Conservation (phyloP, 2,888 invertebrate species). For the Capitulum mitella region DNA sequence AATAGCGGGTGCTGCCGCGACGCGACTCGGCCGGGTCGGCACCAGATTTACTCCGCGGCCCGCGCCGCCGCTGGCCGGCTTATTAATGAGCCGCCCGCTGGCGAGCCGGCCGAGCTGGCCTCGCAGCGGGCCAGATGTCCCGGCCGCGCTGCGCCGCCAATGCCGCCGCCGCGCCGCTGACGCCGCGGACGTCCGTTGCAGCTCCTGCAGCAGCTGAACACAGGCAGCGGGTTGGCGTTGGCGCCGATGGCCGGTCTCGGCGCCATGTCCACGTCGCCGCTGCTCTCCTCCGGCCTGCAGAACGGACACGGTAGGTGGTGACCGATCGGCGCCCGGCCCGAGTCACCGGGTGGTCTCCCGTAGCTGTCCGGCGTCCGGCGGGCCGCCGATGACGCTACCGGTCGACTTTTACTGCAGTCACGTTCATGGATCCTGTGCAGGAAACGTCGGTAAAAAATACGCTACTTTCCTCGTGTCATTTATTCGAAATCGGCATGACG, state of each 20-base stretch:
- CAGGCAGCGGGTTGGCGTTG: background rate
- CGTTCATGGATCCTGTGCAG: too few species aligned
- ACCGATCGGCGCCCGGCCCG: background rate
- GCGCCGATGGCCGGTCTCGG: background rate
- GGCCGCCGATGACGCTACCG: too few species aligned
- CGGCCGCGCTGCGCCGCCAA: background rate
- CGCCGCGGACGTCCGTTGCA: background rate
- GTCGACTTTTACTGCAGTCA: too few species aligned
- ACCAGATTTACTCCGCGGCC: background rate
- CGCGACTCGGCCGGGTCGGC: background rate
- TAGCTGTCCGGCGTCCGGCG: too few species aligned
- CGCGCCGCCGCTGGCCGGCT: background rate
- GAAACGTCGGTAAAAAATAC: too few species aligned
- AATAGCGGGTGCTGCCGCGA: background rate
- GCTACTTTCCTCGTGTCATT: too few species aligned
- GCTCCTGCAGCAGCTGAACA: conserved; percentile 14
- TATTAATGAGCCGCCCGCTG: background rate
- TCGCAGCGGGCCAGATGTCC: background rate
- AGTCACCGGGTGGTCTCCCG: too few species aligned
- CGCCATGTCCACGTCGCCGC: background rate
- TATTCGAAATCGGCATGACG: too few species aligned
- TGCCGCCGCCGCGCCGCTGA: background rate
- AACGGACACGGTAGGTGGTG: background rate
- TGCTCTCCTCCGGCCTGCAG: background rate
- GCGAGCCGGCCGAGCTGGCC: background rate